Percentiles rank a stretch among this genome's conserved stretches.
Conservation (phyloP, 2,113 vertebrate species). For the Tragelaphus buxtoni region DNA sequence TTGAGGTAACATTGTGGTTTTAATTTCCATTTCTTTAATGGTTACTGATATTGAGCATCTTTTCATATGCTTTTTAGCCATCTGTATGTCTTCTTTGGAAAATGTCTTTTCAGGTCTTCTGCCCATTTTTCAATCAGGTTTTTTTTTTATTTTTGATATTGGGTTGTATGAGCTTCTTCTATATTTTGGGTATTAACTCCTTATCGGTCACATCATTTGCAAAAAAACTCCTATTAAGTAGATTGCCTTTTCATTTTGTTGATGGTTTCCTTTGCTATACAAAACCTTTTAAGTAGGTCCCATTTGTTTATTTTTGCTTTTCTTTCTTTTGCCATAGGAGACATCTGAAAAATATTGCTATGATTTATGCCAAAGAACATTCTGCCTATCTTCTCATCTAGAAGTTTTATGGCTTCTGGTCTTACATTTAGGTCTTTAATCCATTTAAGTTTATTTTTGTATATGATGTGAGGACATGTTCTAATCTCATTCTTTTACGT, state of each 20-base stretch:
- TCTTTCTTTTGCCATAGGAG: background rate
- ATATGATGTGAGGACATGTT: background rate
- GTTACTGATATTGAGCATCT: background rate
- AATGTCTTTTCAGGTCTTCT: background rate
- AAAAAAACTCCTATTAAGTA: background rate
- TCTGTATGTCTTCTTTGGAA: background rate
- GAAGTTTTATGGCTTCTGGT: background rate
- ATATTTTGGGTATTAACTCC: background rate
- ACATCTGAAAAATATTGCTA: background rate
- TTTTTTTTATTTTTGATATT: background rate
- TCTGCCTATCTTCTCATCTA: background rate
- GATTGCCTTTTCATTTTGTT: background rate
- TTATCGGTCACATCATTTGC: background rate
- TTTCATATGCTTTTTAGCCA: background rate
- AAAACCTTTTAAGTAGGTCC: background rate
- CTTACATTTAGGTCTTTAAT: background rate
- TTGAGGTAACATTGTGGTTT: background rate
- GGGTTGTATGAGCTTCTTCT: background rate
- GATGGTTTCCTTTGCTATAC: background rate
- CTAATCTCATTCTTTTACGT: background rate
- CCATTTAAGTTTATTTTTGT: background rate
- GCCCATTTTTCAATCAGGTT: background rate
- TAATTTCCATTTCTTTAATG: background rate
- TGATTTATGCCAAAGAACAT: background rate
- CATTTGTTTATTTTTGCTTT: background rate